Conservation (phyloP, 2,888 invertebrate species). For the Eucera pruinosa region DNA sequence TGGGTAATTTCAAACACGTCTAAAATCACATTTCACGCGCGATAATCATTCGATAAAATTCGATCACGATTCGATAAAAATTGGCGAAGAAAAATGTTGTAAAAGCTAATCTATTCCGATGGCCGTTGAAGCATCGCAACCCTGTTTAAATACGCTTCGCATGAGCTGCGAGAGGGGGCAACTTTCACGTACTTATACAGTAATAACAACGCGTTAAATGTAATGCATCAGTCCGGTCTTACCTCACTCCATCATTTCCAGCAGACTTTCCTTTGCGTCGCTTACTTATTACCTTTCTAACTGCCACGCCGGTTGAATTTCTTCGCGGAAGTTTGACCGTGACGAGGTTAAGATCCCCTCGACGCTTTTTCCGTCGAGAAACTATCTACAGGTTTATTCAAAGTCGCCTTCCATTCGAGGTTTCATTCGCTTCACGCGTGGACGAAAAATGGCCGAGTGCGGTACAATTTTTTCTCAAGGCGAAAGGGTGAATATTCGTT, state of each 20-base stretch:
- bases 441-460: no score
- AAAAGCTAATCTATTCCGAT: not conserved
- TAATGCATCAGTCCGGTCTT: constrained; percentile 73
- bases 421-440: no score
- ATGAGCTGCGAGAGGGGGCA: constrained; percentile 26
- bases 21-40: no score
- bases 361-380: constrained; percentile 39
- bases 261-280: constrained; percentile 71
- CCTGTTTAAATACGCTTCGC: constrained; percentile 18
- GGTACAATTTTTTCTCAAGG: no score
- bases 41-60: no score
- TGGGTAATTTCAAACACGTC: no score
- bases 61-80: no score
- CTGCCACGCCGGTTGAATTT: constrained; percentile 65
- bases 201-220: constrained; percentile 72
- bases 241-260: constrained; percentile 74
- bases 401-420: not conserved
- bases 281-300: constrained; percentile 71
- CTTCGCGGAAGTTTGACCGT: constrained; percentile 74
- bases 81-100: not conserved
- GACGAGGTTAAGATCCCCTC: constrained; percentile 58
- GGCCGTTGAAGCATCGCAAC: constrained; percentile 35
- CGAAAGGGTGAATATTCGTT: no score
- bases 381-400: constrained; percentile 21
- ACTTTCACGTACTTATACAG: constrained; percentile 71